Conservation (phyloP, 2,797 vertebrate species). For the Sciurus carolinensis region DNA sequence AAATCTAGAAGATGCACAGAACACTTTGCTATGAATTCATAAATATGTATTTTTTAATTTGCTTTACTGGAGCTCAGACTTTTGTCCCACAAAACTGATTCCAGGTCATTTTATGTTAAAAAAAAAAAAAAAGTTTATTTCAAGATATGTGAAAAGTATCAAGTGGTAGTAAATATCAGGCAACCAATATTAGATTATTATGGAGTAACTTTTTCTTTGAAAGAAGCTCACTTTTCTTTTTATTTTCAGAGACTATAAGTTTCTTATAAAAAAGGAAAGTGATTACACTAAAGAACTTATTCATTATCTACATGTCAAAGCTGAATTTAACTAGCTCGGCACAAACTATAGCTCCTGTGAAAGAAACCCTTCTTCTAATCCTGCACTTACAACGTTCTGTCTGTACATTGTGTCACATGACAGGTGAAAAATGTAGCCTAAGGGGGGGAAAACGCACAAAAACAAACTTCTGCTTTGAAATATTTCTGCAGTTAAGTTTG, state of each 20-base stretch:
- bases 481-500: slow-evolving; percentile 67
- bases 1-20: neutral
- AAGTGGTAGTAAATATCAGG: slow-evolving; percentile 65
- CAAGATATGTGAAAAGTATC: slow-evolving; percentile 50
- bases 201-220: slow-evolving; percentile 58
- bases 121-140: slow-evolving; percentile 62
- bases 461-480: slow-evolving; percentile 61
- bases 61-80: neutral
- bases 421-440: slow-evolving; percentile 73
- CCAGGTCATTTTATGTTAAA: slow-evolving; percentile 19
- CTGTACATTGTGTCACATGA: slow-evolving; percentile 69
- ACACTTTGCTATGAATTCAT: neutral
- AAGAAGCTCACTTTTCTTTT: slow-evolving; percentile 70
- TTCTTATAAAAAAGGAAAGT: slow-evolving; percentile 31
- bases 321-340: slow-evolving; percentile 72
- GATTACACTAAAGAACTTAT: slow-evolving; percentile 63
- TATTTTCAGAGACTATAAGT: slow-evolving; percentile 51
- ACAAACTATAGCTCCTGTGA: neutral
- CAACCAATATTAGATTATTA: slow-evolving; percentile 66
- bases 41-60: neutral
- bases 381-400: slow-evolving; percentile 66
- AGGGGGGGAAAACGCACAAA: slow-evolving; percentile 55
- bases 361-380: slow-evolving; percentile 22
- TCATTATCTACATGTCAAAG: slow-evolving; percentile 61
- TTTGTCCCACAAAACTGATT: slow-evolving; percentile 61